Percentiles rank a stretch among this genome's conserved stretches.
Evolutionary conservation across 2,797 vertebrate genomes (phyloP).

Genomic region (Coluber constrictor): DNA sequence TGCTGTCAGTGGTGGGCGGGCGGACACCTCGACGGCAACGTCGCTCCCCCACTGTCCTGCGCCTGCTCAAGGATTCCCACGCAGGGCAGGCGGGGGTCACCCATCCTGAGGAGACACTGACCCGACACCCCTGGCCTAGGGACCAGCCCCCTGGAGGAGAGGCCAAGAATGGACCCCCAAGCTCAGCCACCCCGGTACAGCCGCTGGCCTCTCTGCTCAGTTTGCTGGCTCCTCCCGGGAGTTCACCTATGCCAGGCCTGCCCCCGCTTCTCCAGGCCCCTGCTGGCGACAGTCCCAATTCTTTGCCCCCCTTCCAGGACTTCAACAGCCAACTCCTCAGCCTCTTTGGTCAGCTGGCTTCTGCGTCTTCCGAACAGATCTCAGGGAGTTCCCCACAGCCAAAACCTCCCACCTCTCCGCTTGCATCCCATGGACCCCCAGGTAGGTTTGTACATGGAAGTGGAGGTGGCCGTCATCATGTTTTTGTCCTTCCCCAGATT

Average conservation of each 20-base stretch:
- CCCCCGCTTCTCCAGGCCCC: constrained; percentile 47
- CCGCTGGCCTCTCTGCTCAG: constrained; percentile 69
- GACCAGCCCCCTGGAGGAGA: constrained; percentile 48
- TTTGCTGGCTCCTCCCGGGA: constrained; percentile 66
- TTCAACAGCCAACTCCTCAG: constrained; percentile 75
- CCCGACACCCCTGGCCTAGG: constrained; percentile 63
- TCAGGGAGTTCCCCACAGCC: constrained; percentile 67
- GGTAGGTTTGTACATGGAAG: background rate
- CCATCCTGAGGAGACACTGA: constrained; percentile 61
- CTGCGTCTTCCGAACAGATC: constrained; percentile 53
- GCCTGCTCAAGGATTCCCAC: constrained; percentile 75
- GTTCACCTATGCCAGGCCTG: constrained; percentile 47
- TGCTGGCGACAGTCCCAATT: constrained; percentile 65
- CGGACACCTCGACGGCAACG: constrained; percentile 64
- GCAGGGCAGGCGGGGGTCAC: constrained; percentile 35
- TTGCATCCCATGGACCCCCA: background rate
- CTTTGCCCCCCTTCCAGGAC: constrained; percentile 61
- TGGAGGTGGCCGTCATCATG: too few species aligned
- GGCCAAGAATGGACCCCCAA: constrained; percentile 40
- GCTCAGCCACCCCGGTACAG: constrained; percentile 55
- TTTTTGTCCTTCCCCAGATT: background rate
- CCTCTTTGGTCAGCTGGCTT: constrained; percentile 65
- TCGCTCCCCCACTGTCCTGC: constrained; percentile 78
- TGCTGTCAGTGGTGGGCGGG: constrained; percentile 55
- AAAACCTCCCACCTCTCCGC: constrained; percentile 56